A percentile compares a stretch with the other conserved stretches of the same genome.
Conservation (phyloP, 1,140 invertebrate genomes). For the Cotesia vestalis region DNA sequence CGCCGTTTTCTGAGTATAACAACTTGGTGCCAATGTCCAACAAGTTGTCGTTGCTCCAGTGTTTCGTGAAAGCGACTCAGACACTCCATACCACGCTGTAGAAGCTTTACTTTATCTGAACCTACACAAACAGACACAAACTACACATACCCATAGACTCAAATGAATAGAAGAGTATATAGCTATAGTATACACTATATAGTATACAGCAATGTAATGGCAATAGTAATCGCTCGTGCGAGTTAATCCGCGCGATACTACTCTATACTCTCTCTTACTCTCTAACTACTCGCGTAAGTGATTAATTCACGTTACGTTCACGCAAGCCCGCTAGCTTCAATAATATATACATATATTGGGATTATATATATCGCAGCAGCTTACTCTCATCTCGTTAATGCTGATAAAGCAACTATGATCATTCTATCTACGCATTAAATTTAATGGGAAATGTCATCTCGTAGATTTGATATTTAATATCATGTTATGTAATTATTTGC, state of each 20-base stretch:
- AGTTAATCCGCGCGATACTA: constrained; percentile 17
- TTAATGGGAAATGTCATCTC: constrained; percentile 6
- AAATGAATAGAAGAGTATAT: not conserved
- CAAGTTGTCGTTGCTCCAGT: constrained; percentile 43
- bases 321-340: constrained; percentile 9
- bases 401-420: constrained; percentile 19
- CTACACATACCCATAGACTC: not conserved
- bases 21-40: constrained; percentile 44
- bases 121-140: not conserved
- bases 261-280: not conserved
- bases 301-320: constrained; percentile 25
- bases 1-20: not conserved
- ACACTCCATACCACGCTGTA: not conserved
- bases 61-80: constrained; percentile 34
- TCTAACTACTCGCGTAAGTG: constrained; percentile 16
- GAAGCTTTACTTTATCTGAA: constrained; percentile 12
- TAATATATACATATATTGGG: not conserved
- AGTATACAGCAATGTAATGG: not conserved
- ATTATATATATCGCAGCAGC: no score
- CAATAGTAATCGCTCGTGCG: constrained; percentile 21
- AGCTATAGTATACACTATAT: no score
- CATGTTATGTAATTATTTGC: no score
- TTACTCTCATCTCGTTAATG: constrained; percentile 16
- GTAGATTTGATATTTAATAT: not conserved
- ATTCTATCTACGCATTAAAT: constrained; percentile 11